phyloP scores from a whole-genome alignment of 53 echinoderm and acorn worm genomes.

The Hippasteria phrygiana region DNA sequence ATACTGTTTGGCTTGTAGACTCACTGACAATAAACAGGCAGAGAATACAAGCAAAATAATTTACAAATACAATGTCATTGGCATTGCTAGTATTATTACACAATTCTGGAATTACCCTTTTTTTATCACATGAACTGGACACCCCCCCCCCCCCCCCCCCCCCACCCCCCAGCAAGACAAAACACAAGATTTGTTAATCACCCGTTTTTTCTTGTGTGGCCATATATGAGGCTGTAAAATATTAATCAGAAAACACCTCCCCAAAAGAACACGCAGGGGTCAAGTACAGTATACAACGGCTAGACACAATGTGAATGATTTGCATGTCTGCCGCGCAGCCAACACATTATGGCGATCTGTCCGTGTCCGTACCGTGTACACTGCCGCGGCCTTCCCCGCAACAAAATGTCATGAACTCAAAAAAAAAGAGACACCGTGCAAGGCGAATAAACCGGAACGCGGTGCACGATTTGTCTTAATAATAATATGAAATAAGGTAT shows the following conservation, averaged over 20 bases:
- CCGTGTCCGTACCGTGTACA: background rate
- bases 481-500: background rate
- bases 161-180: background rate
- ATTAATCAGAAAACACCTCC: slow-evolving; percentile 37
- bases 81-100: no score
- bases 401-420: slow-evolving; percentile 53
- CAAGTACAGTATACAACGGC: slow-evolving; percentile 57
- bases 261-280: slow-evolving; percentile 56
- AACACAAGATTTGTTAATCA: background rate
- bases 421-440: background rate
- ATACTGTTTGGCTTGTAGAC: slow-evolving; percentile 45
- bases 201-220: background rate
- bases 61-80: no score
- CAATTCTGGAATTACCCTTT: no score
- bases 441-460: slow-evolving; percentile 26
- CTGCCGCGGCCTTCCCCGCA: background rate
- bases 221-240: background rate
- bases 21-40: slow-evolving; percentile 9
- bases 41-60: no score
- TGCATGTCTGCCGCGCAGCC: slow-evolving; percentile 58
- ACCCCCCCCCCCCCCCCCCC: no score
- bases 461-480: background rate
- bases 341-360: slow-evolving; percentile 42
- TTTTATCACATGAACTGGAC: no score
- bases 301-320: slow-evolving; percentile 59